Conservation (phyloP, 2,113 vertebrate genomes). For the Euleptes europaea region DNA sequence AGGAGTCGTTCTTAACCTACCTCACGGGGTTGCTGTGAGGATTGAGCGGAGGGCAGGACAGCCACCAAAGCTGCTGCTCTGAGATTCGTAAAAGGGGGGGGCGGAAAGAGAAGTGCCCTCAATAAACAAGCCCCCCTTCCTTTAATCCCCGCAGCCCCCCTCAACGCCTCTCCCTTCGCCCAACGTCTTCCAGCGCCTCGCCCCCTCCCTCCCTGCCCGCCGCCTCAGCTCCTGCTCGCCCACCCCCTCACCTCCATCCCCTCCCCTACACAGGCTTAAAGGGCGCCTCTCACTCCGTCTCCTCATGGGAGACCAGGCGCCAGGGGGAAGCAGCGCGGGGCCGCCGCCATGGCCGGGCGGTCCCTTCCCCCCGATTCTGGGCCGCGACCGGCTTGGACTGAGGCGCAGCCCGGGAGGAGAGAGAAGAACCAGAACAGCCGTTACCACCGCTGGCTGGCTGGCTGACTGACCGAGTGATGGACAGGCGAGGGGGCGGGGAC, state of each 20-base stretch:
- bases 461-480: background rate
- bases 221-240: no score
- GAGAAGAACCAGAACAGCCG: background rate
- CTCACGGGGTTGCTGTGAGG: no score
- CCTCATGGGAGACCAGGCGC: background rate
- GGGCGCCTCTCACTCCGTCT: background rate
- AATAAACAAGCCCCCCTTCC: background rate
- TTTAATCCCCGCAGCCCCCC: background rate
- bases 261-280: background rate
- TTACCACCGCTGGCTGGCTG: conserved; percentile 1
- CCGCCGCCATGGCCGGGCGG: background rate
- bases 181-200: background rate
- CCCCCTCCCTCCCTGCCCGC: background rate
- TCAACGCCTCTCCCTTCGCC: no score
- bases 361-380: background rate
- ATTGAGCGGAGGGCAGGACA: no score
- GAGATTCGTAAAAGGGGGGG: no score
- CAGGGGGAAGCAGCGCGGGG: background rate
- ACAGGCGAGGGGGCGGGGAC: background rate
- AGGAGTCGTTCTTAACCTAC: no score
- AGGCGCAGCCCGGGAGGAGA: background rate
- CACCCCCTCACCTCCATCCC: conserved; percentile 48
- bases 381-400: background rate
- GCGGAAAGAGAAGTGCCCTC: no score
- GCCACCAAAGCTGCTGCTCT: no score